A percentile compares a stretch with the other conserved stretches of the same genome.
phyloP scores from a whole-genome alignment of 2,888 invertebrate species.

The Aphelenchoides bicaudatus region DNA sequence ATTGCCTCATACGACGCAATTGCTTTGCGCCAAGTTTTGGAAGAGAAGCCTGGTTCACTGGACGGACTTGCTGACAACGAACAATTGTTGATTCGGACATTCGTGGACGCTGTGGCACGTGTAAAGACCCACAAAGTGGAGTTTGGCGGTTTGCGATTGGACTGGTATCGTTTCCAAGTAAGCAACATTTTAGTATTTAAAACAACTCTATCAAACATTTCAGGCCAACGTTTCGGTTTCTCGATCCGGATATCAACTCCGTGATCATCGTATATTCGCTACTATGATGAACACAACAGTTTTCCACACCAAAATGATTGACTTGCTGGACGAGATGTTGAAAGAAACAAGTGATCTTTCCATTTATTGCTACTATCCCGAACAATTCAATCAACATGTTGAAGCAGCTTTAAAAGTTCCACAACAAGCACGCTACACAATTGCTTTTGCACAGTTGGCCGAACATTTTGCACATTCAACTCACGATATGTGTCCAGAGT shows the following conservation, averaged over 20 bases:
- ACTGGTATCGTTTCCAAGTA: constrained; percentile 90
- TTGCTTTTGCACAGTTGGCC: constrained; percentile 94
- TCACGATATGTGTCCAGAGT: constrained; percentile 96
- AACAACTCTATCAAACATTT: constrained; percentile 16
- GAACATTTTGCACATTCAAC: constrained; percentile 96
- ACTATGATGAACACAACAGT: constrained; percentile 84
- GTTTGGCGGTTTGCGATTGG: constrained; percentile 71
- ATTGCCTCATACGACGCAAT: constrained; percentile 91
- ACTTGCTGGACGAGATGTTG: constrained; percentile 90
- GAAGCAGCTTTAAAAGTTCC: constrained; percentile 98
- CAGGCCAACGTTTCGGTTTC: constrained; percentile 80
- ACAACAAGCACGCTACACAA: constrained; percentile 93
- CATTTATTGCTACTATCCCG: constrained; percentile 73
- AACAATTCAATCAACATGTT: constrained; percentile 71
- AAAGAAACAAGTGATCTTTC: constrained; percentile 95
- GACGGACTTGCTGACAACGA: constrained; percentile 45
- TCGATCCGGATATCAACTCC: constrained; percentile 73
- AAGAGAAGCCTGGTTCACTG: constrained; percentile 52
- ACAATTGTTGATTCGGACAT: constrained; percentile 44
- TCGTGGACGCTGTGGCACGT: constrained; percentile 36
- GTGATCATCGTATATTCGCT: constrained; percentile 80
- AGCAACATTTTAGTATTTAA: not conserved
- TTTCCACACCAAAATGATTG: constrained; percentile 96
- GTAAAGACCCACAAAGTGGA: constrained; percentile 32
- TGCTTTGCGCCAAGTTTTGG: constrained; percentile 73